Evolutionary conservation across 1,140 invertebrate genomes (phyloP), one percentile per base, ranked within the genome.

Genomic region (Rhysida immarginata): DNA sequence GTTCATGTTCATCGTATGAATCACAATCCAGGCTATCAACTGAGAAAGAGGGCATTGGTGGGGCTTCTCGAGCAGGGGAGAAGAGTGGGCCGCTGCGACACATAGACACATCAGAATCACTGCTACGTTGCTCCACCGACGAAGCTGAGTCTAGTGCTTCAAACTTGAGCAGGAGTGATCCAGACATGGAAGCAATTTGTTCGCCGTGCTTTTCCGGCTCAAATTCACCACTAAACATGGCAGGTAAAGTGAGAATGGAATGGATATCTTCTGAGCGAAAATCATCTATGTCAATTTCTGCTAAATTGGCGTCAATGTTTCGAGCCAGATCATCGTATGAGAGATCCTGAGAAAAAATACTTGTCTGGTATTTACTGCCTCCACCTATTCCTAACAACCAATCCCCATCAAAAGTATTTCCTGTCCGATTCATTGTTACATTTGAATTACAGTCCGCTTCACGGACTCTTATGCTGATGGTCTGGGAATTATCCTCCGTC

Each of bases 201-300:
- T 87, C 84, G 62, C 83, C 84, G 66, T 81, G 78, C 14, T 60
- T 61, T 27, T 61, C 59, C 26, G 62, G 78, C 78, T 81, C 70
- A 78, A 79, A 58, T 21, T 58, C 54, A 16, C 61, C 61, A 52
- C 43, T 29, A 27, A 54, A 62, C 24, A 60, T 62, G 29, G 54
- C 58, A n/a, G 60, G 62, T 26, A 64, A 53, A 16, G 74, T 74
- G 58, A 90, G 77, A 63, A 91, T 74, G 56, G 83, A 85, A 65
- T 89, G 84, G 65, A 94, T 93, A 65, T 94, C 88, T 70, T 91
- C 84, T 8, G 85, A 87, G 58, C 82, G 65, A 72, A 91, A 93
- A 67, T 87, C 87, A 70, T 94, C 89, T 84, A 94, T 94, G 68
- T 93, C 90, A 27, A 90, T 88, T 72, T 93, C 86, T 24, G 90